Base-by-base conservation (phyloP, 2,888 invertebrate species). In the Ceratothoa steindachneri region DNA sequence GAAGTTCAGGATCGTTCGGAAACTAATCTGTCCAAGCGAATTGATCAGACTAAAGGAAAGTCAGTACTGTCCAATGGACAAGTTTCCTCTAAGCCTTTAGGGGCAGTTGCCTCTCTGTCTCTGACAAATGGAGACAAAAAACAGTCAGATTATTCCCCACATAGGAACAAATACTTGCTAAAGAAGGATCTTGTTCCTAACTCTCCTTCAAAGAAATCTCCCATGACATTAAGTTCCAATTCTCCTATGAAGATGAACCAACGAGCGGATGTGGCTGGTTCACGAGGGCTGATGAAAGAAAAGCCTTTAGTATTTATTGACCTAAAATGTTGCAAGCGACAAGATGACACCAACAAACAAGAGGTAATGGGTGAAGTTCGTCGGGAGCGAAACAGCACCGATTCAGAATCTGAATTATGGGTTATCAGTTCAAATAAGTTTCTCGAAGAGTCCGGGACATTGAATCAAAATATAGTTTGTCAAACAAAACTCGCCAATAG, bases 21-120 rank as follows among this genome's bases (percentile, higher is more conserved):
- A 60, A 24, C 24, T 12, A 24, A 60, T 24, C 24, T 24, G 12
- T 12, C n/a, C 1, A 60, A 60, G 27, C n/a, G 27, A 24, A 2
- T 60, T 22, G 24, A 60, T 60, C 24, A 15, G 22, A 22, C 27
- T 12, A 15, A 60, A 24, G 60, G 27, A 12, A 60, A 60, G 24
- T 9, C 15, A 5, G 41, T 41, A 9, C 41, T 9, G 15, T 15
- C 5, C 5, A 41, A 41, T 41, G 41, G 41, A 41, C 41, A 15
- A 15, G 5, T 41, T 9, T 41, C 41, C 15, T 12, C n/a, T n/a
- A 60, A 60, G 24, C 24, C 60, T 22, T 60, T 60, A 60, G 60
- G 60, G 12, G 60, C 60, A 24, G 60, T 60, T 60, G 60, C 60
- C n/a, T 60, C 60, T 60, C 60, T 60, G 12, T n/a, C 22, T 24